A percentile compares a stretch with the other conserved stretches of the same genome.
These are phyloP conservation scores for Incurvaria masculella DNA, from an alignment of 2,888 invertebrate species.

Conservation along the genomic window DNA sequence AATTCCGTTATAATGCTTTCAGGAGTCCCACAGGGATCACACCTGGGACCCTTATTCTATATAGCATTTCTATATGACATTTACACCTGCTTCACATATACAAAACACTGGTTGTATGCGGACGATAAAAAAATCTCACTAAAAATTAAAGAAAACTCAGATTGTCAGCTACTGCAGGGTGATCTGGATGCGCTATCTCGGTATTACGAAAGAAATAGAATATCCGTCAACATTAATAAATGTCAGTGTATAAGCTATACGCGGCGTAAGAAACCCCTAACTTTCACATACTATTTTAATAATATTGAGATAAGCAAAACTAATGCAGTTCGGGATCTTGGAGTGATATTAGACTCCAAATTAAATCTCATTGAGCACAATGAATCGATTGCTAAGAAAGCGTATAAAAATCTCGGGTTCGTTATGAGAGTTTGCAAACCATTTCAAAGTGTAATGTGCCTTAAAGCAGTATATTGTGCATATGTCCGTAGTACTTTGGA, in stretches of 20 bases:
- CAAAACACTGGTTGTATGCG: not conserved
- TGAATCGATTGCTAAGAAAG: not conserved
- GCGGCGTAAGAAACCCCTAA: not conserved
- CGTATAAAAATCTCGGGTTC: not conserved
- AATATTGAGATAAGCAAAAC: not conserved
- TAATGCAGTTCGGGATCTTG: not conserved
- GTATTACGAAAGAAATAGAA: not conserved
- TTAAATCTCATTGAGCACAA: not conserved
- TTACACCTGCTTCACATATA: not conserved
- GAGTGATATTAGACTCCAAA: not conserved
- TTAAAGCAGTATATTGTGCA: no score
- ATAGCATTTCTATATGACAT: not conserved
- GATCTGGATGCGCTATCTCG: not conserved
- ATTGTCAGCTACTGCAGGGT: not conserved
- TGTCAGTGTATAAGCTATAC: not conserved
- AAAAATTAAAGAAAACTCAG: not conserved
- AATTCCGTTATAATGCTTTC: not conserved
- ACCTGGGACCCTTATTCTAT: not conserved
- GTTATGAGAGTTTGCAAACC: not conserved
- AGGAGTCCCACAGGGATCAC: not conserved
- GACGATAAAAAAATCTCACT: not conserved
- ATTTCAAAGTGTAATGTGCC: not conserved
- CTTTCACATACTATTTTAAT: not conserved
- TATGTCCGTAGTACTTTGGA: no score
- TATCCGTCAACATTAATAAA: not conserved